Evolutionary conservation across 1,140 invertebrate genomes (phyloP).

Genomic region (Cydia fagiglandana): DNA sequence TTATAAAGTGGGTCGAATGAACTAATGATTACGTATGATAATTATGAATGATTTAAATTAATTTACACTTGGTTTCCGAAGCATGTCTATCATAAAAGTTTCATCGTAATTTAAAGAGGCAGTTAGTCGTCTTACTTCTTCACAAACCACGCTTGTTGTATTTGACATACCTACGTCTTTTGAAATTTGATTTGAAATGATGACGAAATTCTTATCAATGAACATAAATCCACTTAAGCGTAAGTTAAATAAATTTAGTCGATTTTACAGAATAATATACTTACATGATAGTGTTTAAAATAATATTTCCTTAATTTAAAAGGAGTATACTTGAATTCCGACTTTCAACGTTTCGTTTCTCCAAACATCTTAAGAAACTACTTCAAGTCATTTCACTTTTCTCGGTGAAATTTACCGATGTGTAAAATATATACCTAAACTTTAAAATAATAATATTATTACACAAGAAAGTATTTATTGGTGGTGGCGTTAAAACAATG

Average conservation of each 20-base stretch:
- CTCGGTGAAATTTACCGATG: background rate
- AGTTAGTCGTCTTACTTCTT: background rate
- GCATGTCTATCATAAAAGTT: background rate
- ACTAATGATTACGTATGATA: background rate
- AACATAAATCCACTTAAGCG: background rate
- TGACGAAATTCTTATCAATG: conserved; percentile 14
- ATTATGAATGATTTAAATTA: background rate
- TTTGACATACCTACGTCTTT: background rate
- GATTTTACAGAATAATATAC: background rate
- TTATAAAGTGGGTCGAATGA: background rate
- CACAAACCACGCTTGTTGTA: conserved; percentile 19
- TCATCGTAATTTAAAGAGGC: background rate
- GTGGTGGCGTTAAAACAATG: background rate
- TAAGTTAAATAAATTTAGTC: background rate
- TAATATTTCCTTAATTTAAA: conserved; percentile 3
- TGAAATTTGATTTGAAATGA: conserved; percentile 17
- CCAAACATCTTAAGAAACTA: background rate
- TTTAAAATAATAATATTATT: background rate
- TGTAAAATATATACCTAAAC: background rate
- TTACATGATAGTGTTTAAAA: background rate
- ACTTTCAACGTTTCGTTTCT: conserved; percentile 1
- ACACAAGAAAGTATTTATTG: background rate
- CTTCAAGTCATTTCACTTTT: no score
- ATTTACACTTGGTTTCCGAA: background rate
- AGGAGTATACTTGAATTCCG: conserved; percentile 1